Percentiles rank a stretch among this genome's conserved stretches.
Conservation (phyloP, 2,797 vertebrate genomes). For the Scarus forsteni region DNA sequence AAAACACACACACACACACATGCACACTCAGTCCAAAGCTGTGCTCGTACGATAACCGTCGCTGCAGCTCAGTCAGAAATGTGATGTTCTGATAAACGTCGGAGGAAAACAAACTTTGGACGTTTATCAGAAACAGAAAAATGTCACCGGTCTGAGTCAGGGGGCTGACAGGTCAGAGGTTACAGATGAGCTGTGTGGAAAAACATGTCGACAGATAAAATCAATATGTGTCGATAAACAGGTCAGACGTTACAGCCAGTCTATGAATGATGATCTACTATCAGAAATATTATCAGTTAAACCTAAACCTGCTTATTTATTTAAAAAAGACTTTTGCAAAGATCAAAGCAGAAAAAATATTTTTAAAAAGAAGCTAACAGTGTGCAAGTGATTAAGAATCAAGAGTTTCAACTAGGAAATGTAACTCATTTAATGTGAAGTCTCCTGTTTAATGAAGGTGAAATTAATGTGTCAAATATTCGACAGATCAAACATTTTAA, state of each 20-base stretch:
- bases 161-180: slow-evolving; percentile 3
- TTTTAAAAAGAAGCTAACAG: too few relatives aligned
- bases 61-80: slow-evolving; percentile 38
- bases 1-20: slow-evolving; percentile 18
- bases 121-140: neutral
- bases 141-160: neutral
- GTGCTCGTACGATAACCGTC: slow-evolving; percentile 52
- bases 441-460: too few relatives aligned
- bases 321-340: too few relatives aligned
- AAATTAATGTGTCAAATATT: too few relatives aligned
- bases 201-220: slow-evolving; percentile 14
- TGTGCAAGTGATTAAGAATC: too few relatives aligned
- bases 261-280: too few relatives aligned
- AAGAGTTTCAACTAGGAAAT: too few relatives aligned
- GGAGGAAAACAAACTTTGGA: slow-evolving; percentile 1
- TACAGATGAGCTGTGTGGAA: neutral
- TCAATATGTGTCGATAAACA: neutral
- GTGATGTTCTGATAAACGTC: slow-evolving; percentile 46
- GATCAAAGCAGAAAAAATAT: too few relatives aligned
- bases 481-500: too few relatives aligned
- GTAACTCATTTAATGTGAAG: too few relatives aligned
- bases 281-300: too few relatives aligned
- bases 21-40: slow-evolving; percentile 30
- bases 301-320: too few relatives aligned
- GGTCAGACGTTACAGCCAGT: neutral